These are phyloP conservation scores for Chondrosia reniformis DNA, from an alignment of 37 sponge, comb jelly and placozoan species.

Conservation along the genomic window DNA sequence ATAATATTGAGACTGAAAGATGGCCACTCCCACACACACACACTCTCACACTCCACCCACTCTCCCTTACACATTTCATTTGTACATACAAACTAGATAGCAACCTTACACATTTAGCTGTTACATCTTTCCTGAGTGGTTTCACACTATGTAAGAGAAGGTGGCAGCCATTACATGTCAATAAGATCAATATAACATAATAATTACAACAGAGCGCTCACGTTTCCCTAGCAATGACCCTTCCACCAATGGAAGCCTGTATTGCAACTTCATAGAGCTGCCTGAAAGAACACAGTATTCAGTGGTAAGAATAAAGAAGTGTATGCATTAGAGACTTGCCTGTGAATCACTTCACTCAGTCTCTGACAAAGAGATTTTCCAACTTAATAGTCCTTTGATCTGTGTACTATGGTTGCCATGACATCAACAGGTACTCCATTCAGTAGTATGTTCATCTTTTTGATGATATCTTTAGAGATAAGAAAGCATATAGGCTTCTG, in stretches of 20 bases:
- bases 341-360: conserved; percentile 61
- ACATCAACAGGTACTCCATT: conserved; percentile 88
- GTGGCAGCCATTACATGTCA: no score
- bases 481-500: neutral
- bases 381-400: conserved; percentile 45
- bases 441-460: conserved; percentile 85
- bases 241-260: conserved; percentile 74
- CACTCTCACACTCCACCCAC: no score
- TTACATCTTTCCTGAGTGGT: conserved; percentile 80
- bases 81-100: neutral
- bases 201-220: no score
- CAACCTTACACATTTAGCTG: conserved; percentile 86
- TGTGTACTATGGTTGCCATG: conserved; percentile 72
- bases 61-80: no score
- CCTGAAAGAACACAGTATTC: no score
- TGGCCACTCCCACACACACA: no score
- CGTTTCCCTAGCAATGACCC: conserved; percentile 91
- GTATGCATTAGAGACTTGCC: conserved; percentile 44
- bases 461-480: neutral
- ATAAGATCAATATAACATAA: no score
- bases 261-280: conserved; percentile 89
- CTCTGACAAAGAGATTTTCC: conserved; percentile 67
- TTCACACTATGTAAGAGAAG: conserved; percentile 44
- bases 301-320: no score
- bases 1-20: no score